Evolutionary conservation across 2,113 vertebrate species (phyloP), one percentile per base, ranked within the genome.

Genomic region (Cyprinus carpio): DNA sequence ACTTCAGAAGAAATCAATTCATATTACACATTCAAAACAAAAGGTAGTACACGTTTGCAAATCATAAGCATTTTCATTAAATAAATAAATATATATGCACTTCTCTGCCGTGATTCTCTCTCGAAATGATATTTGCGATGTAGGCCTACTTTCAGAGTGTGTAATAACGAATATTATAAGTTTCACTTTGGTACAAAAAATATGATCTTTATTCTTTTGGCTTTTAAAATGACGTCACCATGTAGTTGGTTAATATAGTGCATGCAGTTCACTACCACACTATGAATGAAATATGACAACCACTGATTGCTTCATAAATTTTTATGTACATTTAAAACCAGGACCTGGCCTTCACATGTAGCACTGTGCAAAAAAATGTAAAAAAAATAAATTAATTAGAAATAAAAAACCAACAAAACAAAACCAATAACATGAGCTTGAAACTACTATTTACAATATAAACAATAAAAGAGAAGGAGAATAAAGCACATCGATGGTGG

Each of bases 191-290:
- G 86, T 97, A 96, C 94, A 96, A 98, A 97, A 97, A 97, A 98
- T 97, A 94, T 92, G 91, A 96, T 94, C 92, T 98, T 98, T 98
- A 97, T 97, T 97, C 93, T 95, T 96, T 96, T 92, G 94, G 94
- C 93, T 94, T 94, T 96, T 95, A 91, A 96, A 92, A 91, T 91
- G 90, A 93, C 91, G 81, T 91, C 37, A 92, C 89, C 91, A 91
- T 90, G 91, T 95, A 95, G 95, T 94, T 86, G 92, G 95, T 96
- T 95, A 95, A 92, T 95, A 96, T 96, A 92, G 91, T 95, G 94
- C 97, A 98, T 97, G 97, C 97, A 96, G 92, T 96, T 96, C 95
- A 97, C 94, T 89, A 96, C 94, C 96, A 98, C 94, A 96, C 91
- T 95, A 96, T 95, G 96, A 95, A 93, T 95, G 95, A 96, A 96